These are phyloP conservation scores for Lissonota sp. DNA, from an alignment of 2,888 invertebrate genomes.

Conservation along the genomic window DNA sequence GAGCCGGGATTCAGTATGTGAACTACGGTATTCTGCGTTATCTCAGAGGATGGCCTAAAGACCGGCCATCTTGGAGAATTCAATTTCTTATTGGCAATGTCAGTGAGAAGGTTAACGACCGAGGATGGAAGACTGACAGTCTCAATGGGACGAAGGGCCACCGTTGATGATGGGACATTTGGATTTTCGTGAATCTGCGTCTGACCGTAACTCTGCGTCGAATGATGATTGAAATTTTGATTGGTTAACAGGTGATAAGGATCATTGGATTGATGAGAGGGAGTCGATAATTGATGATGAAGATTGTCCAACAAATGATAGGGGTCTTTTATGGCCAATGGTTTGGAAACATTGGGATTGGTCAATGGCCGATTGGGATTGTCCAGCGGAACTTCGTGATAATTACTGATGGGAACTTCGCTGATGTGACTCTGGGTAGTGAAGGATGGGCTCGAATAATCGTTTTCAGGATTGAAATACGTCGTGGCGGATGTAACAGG, in stretches of 20 bases:
- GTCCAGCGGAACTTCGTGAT: conserved; percentile 29
- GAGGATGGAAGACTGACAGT: conserved; percentile 55
- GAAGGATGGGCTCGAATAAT: background rate
- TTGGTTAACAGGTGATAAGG: conserved; percentile 35
- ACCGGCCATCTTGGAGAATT: conserved; percentile 51
- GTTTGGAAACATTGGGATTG: background rate
- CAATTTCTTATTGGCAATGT: conserved; percentile 50
- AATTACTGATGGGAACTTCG: conserved; percentile 22
- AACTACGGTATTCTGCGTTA: conserved; percentile 79
- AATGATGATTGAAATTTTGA: conserved; percentile 5
- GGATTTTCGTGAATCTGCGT: background rate
- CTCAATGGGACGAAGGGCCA: conserved; percentile 31
- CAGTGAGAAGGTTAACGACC: conserved; percentile 53
- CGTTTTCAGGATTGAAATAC: conserved; percentile 24
- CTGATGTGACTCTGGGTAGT: conserved; percentile 17
- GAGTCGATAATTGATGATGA: conserved; percentile 6
- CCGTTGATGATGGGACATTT: background rate
- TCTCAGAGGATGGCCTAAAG: conserved; percentile 72
- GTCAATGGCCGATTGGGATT: conserved; percentile 18
- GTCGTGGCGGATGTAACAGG: conserved; percentile 52
- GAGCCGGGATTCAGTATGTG: conserved; percentile 76
- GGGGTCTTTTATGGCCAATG: background rate
- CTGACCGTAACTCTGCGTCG: conserved; percentile 25
- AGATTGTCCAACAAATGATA: conserved; percentile 7
- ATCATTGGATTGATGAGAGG: background rate